Conservation (phyloP, 1,140 invertebrate genomes). For the Cydia pomonella region DNA sequence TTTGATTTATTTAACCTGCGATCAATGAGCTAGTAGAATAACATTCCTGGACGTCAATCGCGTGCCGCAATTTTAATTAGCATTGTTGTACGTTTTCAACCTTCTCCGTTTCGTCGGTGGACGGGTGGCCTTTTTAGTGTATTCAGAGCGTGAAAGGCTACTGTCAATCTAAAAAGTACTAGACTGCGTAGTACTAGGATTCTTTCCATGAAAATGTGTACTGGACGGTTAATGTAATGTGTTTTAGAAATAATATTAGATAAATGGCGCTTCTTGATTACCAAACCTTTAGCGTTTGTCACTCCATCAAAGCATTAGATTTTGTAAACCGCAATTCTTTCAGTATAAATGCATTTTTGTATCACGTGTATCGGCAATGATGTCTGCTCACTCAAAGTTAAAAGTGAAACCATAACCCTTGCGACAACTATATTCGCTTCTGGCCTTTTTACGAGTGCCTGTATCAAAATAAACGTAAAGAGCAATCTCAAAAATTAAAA, state of each 20-base stretch:
- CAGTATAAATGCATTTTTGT: no score
- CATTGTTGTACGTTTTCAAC: constrained; percentile 11
- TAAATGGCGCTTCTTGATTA: background rate
- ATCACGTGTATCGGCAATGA: background rate
- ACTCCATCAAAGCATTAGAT: background rate
- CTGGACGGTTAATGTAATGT: background rate
- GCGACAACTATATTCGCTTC: background rate
- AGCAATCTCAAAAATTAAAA: background rate
- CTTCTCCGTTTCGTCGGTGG: constrained; percentile 4
- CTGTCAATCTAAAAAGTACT: constrained; percentile 4
- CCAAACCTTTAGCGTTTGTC: background rate
- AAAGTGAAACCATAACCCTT: background rate
- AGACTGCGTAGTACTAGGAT: background rate
- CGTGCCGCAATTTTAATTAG: constrained; percentile 31
- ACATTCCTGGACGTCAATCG: constrained; percentile 9
- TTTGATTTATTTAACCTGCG: background rate
- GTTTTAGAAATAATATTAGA: background rate
- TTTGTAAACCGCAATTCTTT: background rate
- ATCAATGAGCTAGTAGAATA: background rate
- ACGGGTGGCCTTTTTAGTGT: constrained; percentile 25
- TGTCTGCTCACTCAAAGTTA: background rate
- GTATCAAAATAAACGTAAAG: background rate
- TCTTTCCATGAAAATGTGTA: background rate
- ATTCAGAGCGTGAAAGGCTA: constrained; percentile 33
- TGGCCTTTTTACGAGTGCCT: background rate